Conservation (phyloP, 1,140 invertebrate genomes). For the Listronotus bonariensis region DNA sequence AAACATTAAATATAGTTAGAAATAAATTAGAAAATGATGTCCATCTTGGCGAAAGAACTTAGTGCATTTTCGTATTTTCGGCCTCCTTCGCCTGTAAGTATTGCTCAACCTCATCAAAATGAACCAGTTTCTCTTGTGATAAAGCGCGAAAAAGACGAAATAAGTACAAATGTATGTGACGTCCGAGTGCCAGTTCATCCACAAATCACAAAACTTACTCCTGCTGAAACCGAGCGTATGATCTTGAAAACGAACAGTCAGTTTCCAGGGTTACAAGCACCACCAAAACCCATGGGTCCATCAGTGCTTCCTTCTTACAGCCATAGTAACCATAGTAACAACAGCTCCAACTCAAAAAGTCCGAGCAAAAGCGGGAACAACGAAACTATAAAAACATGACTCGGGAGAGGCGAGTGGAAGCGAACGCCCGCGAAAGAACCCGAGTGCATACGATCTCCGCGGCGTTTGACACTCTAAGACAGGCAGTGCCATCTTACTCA, state of each 20-base stretch:
- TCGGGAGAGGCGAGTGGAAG: constrained; percentile 86
- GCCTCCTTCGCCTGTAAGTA: constrained; percentile 38
- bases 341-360: constrained; percentile 11
- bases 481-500: constrained; percentile 85
- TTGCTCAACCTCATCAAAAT: constrained; percentile 52
- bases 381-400: constrained; percentile 97
- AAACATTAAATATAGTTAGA: too few relatives aligned
- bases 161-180: constrained; percentile 45
- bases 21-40: too few relatives aligned
- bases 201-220: constrained; percentile 52
- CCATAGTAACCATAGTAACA: background rate
- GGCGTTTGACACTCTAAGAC: constrained; percentile 86
- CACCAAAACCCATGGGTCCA: background rate
- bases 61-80: constrained; percentile 40
- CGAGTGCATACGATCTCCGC: constrained; percentile 94
- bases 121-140: constrained; percentile 59
- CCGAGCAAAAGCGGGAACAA: constrained; percentile 64
- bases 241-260: constrained; percentile 44
- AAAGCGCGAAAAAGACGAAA: constrained; percentile 33
- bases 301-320: background rate
- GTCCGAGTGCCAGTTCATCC: constrained; percentile 63
- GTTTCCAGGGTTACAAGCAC: constrained; percentile 46
- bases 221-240: constrained; percentile 44
- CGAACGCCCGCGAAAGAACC: constrained; percentile 89
- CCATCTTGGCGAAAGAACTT: too few relatives aligned